phyloP scores from a whole-genome alignment of 2,888 invertebrate species.

The Drosophila recens region DNA sequence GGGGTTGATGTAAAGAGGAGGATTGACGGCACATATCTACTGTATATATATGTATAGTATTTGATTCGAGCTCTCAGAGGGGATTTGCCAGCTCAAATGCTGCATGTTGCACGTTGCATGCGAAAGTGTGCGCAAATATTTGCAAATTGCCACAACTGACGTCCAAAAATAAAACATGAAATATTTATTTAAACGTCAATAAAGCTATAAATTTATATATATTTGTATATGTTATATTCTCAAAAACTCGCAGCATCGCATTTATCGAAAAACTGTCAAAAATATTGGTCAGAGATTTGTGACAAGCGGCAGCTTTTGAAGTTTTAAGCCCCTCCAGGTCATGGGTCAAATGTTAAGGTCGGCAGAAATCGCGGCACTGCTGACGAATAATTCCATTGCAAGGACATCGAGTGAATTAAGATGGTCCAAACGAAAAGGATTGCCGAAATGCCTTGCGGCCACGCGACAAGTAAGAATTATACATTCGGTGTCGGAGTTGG shows the following conservation, averaged over 20 bases:
- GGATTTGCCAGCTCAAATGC: conserved; percentile 38
- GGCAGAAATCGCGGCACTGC: conserved; percentile 49
- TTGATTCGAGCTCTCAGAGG: conserved; percentile 13
- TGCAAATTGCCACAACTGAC: conserved; percentile 51
- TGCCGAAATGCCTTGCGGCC: conserved; percentile 33
- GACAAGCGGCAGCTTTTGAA: conserved; percentile 23
- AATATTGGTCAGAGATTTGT: conserved; percentile 33
- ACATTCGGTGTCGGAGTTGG: conserved; percentile 43
- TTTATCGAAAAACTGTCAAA: conserved; percentile 33
- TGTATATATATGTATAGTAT: background rate
- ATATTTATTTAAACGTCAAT: conserved; percentile 49
- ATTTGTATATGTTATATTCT: background rate
- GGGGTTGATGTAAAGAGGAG: background rate
- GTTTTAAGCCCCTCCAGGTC: conserved; percentile 32
- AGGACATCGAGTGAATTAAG: conserved; percentile 62
- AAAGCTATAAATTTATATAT: conserved; percentile 21
- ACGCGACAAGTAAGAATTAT: conserved; percentile 72
- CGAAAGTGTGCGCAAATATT: conserved; percentile 56
- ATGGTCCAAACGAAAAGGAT: conserved; percentile 28
- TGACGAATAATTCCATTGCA: conserved; percentile 78
- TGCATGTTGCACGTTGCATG: conserved; percentile 23
- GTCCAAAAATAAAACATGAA: conserved; percentile 37
- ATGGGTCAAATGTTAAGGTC: conserved; percentile 10
- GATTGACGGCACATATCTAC: too few species aligned
- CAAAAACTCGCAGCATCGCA: background rate